These are phyloP conservation scores for Hydriomena furcata DNA, from an alignment of 2,888 invertebrate species.

Conservation along the genomic window DNA sequence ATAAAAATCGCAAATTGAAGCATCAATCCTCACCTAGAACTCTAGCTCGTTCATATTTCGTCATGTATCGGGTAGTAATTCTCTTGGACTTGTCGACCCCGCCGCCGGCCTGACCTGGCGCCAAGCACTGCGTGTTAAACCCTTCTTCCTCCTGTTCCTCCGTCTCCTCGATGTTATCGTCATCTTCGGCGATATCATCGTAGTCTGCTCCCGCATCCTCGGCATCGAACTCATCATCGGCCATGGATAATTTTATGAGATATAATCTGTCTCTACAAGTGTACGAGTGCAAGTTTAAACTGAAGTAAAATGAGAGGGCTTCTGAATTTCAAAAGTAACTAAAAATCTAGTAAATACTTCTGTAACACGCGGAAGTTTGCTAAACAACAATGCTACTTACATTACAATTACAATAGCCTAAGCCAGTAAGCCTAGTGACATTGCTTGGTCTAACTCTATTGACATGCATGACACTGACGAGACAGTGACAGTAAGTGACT, in stretches of 20 bases:
- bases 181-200: constrained; percentile 93
- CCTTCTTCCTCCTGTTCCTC: constrained; percentile 95
- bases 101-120: constrained; percentile 90
- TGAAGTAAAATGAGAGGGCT: neutral
- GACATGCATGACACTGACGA: too few relatives aligned
- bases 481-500: too few relatives aligned
- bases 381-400: too few relatives aligned
- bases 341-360: neutral
- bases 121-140: constrained; percentile 92
- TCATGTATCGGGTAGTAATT: constrained; percentile 99
- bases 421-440: too few relatives aligned
- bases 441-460: too few relatives aligned
- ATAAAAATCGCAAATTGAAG: too few relatives aligned
- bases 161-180: constrained; percentile 93
- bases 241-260: constrained; percentile 79
- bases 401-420: too few relatives aligned
- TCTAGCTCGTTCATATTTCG: constrained; percentile 88
- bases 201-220: constrained; percentile 93
- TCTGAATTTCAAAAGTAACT: neutral
- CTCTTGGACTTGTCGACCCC: constrained; percentile 94
- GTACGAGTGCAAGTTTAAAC: too few relatives aligned
- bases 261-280: neutral
- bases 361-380: too few relatives aligned
- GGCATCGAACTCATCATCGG: constrained; percentile 93
- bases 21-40: constrained; percentile 59